phyloP scores from a whole-genome alignment of 2,113 vertebrate species.

The Panthera leo region DNA sequence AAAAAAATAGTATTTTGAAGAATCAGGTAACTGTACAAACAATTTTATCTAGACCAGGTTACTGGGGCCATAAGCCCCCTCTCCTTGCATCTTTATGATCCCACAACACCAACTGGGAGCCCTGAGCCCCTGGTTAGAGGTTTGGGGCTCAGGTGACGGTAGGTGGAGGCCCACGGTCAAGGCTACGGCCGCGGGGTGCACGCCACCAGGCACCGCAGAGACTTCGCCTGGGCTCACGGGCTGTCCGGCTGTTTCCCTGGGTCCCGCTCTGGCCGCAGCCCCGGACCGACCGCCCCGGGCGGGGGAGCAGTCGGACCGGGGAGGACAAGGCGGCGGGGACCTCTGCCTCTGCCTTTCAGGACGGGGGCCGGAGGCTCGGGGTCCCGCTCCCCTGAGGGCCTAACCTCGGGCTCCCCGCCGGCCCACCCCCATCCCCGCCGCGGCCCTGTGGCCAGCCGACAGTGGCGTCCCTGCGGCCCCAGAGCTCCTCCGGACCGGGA shows the following conservation, averaged over 20 bases:
- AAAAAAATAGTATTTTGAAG: background rate
- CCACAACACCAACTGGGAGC: background rate
- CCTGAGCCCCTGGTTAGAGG: background rate
- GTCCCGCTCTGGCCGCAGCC: background rate
- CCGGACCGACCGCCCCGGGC: rapidly evolving
- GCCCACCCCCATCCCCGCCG: no score
- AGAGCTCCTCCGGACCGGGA: rapidly evolving
- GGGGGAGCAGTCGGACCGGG: rapidly evolving
- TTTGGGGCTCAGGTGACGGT: background rate
- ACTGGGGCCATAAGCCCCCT: background rate
- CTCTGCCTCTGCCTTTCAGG: background rate
- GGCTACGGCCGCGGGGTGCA: background rate
- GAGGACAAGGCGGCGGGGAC: rapidly evolving
- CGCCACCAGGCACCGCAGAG: rapidly evolving
- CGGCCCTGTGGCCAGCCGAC: background rate
- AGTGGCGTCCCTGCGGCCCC: rapidly evolving
- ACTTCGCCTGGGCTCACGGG: background rate
- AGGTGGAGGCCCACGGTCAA: background rate
- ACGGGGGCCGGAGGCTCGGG: no score
- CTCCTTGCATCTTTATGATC: background rate
- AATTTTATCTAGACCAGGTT: background rate
- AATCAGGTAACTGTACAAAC: background rate
- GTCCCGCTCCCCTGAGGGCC: no score
- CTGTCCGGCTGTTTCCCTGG: background rate
- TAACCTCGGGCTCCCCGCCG: rapidly evolving